Evolutionary conservation across 2,113 vertebrate species (phyloP).

Genomic region (Stigmatopora nigra): DNA sequence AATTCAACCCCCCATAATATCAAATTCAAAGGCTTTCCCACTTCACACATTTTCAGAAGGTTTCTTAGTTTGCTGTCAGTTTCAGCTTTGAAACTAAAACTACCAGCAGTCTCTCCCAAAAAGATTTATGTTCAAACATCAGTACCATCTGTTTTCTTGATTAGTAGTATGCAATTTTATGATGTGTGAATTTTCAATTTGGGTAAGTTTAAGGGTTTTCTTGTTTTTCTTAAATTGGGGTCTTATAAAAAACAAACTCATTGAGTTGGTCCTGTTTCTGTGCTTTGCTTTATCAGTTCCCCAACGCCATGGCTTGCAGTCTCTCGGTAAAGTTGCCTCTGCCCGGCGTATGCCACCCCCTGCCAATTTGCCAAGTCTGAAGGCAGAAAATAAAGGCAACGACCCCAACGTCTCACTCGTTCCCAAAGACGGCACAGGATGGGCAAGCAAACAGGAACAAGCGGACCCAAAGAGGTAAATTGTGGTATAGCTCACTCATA

Average conservation of each 20-base stretch:
- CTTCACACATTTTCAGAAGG: too few species aligned
- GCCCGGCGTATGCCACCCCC: conserved; percentile 93
- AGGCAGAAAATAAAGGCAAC: conserved; percentile 97
- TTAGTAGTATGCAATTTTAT: background rate
- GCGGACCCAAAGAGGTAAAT: conserved; percentile 89
- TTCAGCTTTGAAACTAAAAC: background rate
- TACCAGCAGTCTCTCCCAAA: background rate
- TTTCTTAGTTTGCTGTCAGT: too few species aligned
- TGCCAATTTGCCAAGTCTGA: conserved; percentile 91
- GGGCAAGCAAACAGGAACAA: conserved; percentile 95
- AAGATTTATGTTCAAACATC: background rate
- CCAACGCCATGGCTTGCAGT: conserved; percentile 94
- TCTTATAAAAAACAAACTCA: background rate
- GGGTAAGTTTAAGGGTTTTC: too few species aligned
- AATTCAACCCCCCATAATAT: conserved; percentile 3
- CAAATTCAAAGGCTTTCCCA: conserved; percentile 12
- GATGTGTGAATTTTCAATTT: too few species aligned
- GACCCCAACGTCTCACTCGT: conserved; percentile 92
- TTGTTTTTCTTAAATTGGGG: background rate
- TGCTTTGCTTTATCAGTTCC: conserved; percentile 69
- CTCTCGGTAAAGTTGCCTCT: conserved; percentile 94
- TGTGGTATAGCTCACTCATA: background rate
- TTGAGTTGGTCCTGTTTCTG: conserved; percentile 2
- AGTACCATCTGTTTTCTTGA: background rate
- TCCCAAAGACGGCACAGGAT: conserved; percentile 97